These are phyloP conservation scores for Cerceris ruficornis DNA, from an alignment of 2,888 invertebrate species.

Conservation along the genomic window DNA sequence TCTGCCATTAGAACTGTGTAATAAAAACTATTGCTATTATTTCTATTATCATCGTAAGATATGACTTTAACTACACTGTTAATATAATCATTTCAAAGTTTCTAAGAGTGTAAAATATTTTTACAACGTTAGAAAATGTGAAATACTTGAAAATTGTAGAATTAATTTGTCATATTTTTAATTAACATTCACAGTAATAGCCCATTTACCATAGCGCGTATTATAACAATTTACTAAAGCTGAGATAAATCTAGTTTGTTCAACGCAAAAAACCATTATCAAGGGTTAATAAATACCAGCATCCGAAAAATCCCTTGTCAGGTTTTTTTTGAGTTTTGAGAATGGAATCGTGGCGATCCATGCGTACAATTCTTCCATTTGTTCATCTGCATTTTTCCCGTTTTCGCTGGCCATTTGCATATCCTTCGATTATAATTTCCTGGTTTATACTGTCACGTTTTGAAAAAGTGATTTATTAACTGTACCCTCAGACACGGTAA, in stretches of 20 bases:
- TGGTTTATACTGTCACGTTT: not conserved
- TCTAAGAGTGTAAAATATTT: not conserved
- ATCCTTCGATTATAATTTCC: not conserved
- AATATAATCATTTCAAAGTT: no score
- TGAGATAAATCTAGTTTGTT: no score
- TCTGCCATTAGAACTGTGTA: conserved; percentile 86
- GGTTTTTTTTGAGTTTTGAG: conserved; percentile 85
- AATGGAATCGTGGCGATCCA: conserved; percentile 83
- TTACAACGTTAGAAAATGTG: not conserved
- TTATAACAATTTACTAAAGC: no score
- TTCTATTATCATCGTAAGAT: no score
- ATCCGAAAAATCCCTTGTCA: conserved; percentile 89
- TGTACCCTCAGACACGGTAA: not conserved
- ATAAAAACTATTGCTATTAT: not conserved
- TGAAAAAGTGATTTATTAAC: not conserved
- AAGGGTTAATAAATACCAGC: conserved; percentile 82
- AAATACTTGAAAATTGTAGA: no score
- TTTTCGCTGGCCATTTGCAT: conserved; percentile 28
- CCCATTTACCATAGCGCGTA: no score
- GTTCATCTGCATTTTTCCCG: conserved; percentile 21
- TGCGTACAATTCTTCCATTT: conserved; percentile 80
- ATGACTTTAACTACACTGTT: no score
- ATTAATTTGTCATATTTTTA: no score
- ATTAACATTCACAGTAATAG: no score
- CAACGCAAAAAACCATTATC: no score